Conservation (phyloP, 2,113 vertebrate species). For the Oxygymnocypris stewartii region DNA sequence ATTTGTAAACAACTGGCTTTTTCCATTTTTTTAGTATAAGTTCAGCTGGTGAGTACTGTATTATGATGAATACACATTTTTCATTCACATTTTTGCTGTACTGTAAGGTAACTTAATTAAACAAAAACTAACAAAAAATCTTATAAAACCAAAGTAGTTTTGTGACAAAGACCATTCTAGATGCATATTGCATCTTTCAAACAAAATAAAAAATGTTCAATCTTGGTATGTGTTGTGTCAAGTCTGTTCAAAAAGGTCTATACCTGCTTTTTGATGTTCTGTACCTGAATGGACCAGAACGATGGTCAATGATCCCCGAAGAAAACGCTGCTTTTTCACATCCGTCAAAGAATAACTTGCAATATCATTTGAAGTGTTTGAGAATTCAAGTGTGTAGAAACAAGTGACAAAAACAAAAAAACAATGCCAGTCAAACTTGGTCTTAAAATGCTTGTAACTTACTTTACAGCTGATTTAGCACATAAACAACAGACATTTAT, state of each 20-base stretch:
- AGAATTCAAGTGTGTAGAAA: background rate
- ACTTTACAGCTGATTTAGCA: background rate
- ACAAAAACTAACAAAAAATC: conserved; percentile 36
- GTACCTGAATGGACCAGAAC: background rate
- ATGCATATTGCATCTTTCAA: conserved; percentile 73
- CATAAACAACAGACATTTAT: background rate
- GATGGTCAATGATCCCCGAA: background rate
- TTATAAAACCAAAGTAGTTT: conserved; percentile 75
- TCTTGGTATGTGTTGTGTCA: conserved; percentile 20
- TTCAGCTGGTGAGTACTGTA: conserved; percentile 47
- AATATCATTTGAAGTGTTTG: background rate
- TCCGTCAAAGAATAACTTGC: background rate
- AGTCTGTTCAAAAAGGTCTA: background rate
- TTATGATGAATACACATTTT: conserved; percentile 11
- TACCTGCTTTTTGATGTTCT: background rate
- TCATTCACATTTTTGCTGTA: conserved; percentile 45
- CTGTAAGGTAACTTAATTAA: conserved; percentile 48
- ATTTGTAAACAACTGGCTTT: conserved; percentile 59
- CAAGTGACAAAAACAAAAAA: background rate
- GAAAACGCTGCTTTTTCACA: background rate
- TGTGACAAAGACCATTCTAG: conserved; percentile 67
- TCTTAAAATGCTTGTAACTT: background rate
- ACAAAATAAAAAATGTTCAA: conserved; percentile 74
- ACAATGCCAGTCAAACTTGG: background rate
- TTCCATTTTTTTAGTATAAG: conserved; percentile 34